Conservation (phyloP, 2,797 vertebrate genomes). For the Melanotaenia trifasciata region DNA sequence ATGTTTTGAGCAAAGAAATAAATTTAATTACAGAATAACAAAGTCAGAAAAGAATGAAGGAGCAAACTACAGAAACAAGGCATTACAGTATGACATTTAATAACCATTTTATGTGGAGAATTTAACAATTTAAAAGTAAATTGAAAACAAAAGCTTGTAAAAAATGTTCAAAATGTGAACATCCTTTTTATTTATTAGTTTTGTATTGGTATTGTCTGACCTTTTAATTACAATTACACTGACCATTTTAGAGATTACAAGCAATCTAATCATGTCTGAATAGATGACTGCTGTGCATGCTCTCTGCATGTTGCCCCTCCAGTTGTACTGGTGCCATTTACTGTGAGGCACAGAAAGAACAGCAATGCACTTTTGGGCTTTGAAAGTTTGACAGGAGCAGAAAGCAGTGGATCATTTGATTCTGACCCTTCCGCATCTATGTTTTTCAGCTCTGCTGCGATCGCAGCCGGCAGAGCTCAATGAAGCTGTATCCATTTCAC, state of each 20-base stretch:
- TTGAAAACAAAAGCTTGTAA: background rate
- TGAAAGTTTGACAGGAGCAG: slow-evolving; percentile 25
- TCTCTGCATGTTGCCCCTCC: background rate
- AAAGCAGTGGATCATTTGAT: slow-evolving; percentile 26
- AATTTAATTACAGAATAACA: slow-evolving; percentile 1
- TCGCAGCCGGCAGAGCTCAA: background rate
- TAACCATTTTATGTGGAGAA: background rate
- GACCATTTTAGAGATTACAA: slow-evolving; percentile 42
- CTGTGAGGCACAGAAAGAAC: background rate
- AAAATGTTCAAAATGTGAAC: slow-evolving; percentile 15
- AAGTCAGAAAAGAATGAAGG: background rate
- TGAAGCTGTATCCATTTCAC: slow-evolving; percentile 11
- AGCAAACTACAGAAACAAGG: background rate
- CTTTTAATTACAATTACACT: slow-evolving; percentile 59
- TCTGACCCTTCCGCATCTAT: slow-evolving; percentile 2
- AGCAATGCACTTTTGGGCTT: slow-evolving; percentile 1
- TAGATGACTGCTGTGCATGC: slow-evolving; percentile 22
- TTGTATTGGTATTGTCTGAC: slow-evolving; percentile 52
- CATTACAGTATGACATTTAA: background rate
- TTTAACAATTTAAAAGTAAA: background rate
- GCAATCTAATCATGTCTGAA: slow-evolving; percentile 48
- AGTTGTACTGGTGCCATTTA: slow-evolving; percentile 14
- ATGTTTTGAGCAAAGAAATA: background rate
- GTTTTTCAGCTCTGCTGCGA: slow-evolving; percentile 5
- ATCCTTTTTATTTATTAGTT: slow-evolving; percentile 41